phyloP scores from a whole-genome alignment of 2,113 vertebrate genomes.

The Climacteris rufus region DNA sequence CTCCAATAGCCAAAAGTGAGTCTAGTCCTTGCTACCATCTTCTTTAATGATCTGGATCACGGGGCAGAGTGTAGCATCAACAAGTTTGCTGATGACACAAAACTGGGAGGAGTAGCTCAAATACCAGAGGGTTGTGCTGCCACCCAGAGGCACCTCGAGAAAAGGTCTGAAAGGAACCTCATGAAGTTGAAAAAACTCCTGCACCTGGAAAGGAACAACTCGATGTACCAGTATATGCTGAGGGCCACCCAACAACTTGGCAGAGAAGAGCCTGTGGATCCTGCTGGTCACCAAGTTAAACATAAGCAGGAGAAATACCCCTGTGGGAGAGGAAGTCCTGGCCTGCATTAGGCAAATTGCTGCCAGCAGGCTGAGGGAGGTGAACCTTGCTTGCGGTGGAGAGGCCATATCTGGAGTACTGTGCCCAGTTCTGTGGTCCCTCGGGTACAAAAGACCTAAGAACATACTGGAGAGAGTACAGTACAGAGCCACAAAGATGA shows the following conservation, averaged over 20 bases:
- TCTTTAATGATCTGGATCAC: neutral
- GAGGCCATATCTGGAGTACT: neutral
- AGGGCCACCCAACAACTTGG: neutral
- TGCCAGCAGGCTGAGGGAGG: neutral
- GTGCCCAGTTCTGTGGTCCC: neutral
- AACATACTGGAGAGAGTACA: neutral
- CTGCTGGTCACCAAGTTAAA: neutral
- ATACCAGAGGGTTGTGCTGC: rapidly evolving
- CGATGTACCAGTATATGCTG: rapidly evolving
- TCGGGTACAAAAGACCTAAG: neutral
- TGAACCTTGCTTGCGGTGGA: neutral
- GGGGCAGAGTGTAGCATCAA: neutral
- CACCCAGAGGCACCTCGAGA: neutral
- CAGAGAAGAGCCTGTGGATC: neutral
- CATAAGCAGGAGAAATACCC: neutral
- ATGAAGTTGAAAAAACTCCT: neutral
- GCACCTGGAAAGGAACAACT: neutral
- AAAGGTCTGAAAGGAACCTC: neutral
- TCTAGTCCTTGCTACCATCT: neutral
- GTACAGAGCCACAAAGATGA: neutral
- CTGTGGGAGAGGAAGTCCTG: neutral
- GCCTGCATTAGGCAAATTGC: neutral
- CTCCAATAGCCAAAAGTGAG: neutral
- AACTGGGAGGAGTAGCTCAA: neutral
- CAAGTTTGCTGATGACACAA: neutral